phyloP scores from a whole-genome alignment of 2,113 vertebrate genomes.

The Xenopus tropicalis region UCB_Xtro_10.0 CM004451.2:74610001-74610500 shows the following conservation, averaged over 20 bases:
- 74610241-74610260: background rate
- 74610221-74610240: background rate
- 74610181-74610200: background rate
- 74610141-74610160: background rate
- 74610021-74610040: slow-evolving; percentile 29
- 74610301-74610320: background rate
- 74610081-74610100: slow-evolving; percentile 22
- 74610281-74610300: background rate
- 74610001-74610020: slow-evolving; percentile 39
- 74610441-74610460: too few relatives aligned
- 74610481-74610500: too few relatives aligned
- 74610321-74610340: too few relatives aligned
- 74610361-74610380: too few relatives aligned
- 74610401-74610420: too few relatives aligned
- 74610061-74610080: slow-evolving; percentile 36
- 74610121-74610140: slow-evolving; percentile 11
- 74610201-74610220: background rate
- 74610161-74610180: background rate
- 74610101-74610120: slow-evolving; percentile 18
- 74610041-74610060: slow-evolving; percentile 34
- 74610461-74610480: too few relatives aligned
- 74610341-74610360: too few relatives aligned
- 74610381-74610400: too few relatives aligned
- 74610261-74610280: background rate
- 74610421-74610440: too few relatives aligned